These are phyloP conservation scores for Andrena chrysosceles DNA, from an alignment of 2,888 invertebrate genomes.

Conservation along the genomic window DNA sequence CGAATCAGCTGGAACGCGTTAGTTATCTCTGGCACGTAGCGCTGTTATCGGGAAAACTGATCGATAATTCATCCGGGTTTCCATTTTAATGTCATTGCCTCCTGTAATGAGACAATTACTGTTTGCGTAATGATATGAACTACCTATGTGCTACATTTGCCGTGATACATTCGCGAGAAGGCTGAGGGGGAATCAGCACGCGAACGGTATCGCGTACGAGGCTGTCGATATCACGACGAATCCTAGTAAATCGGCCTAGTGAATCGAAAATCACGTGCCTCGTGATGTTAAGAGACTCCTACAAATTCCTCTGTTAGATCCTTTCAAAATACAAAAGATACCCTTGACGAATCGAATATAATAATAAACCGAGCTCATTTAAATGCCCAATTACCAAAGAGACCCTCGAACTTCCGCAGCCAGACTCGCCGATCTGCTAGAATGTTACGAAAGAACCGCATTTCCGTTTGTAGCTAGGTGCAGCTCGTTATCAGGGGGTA, in stretches of 20 bases:
- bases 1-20: slow-evolving; percentile 1
- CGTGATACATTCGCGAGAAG: slow-evolving; percentile 1
- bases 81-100: slow-evolving; percentile 20
- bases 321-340: too few relatives aligned
- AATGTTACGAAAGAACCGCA: slow-evolving; percentile 22
- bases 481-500: slow-evolving; percentile 12
- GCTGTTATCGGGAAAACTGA: slow-evolving; percentile 26
- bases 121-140: slow-evolving; percentile 45
- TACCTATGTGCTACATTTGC: slow-evolving; percentile 9
- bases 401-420: not conserved
- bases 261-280: too few relatives aligned
- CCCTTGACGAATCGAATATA: too few relatives aligned
- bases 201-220: slow-evolving; percentile 2
- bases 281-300: too few relatives aligned
- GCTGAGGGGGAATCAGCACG: not conserved
- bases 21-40: slow-evolving; percentile 1
- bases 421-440: not conserved
- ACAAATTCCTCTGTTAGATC: too few relatives aligned
- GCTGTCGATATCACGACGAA: not conserved
- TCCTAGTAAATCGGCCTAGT: not conserved
- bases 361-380: too few relatives aligned
- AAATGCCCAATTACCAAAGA: not conserved
- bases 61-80: slow-evolving; percentile 43
- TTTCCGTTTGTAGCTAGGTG: not conserved
- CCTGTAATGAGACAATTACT: slow-evolving; percentile 30